Conservation (phyloP, 2,888 invertebrate species). For the Nebria brevicollis region DNA sequence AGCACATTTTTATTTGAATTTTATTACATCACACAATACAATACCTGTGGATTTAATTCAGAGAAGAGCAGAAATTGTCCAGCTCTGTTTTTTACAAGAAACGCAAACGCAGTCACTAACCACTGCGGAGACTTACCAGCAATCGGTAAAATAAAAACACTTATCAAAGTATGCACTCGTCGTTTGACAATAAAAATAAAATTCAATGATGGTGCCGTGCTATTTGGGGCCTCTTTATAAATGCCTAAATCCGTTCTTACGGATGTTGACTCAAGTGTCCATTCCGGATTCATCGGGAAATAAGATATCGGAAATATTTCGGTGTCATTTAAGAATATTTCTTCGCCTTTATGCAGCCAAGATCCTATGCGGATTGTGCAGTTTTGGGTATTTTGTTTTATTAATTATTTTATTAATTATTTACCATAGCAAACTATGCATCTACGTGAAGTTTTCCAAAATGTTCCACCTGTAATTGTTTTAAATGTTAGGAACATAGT, state of each 20-base stretch:
- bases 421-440: slow-evolving; percentile 67
- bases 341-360: slow-evolving; percentile 74
- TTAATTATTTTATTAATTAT: slow-evolving; percentile 53
- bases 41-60: slow-evolving; percentile 43
- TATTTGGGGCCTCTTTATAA: slow-evolving; percentile 68
- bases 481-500: background rate
- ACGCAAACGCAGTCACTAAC: slow-evolving; percentile 54
- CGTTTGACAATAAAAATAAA: slow-evolving; percentile 69
- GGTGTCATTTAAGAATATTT: slow-evolving; percentile 66
- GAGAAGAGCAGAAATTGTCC: slow-evolving; percentile 54
- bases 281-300: slow-evolving; percentile 68
- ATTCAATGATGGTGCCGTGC: slow-evolving; percentile 70
- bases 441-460: slow-evolving; percentile 63
- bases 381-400: slow-evolving; percentile 67
- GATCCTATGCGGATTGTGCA: slow-evolving; percentile 74
- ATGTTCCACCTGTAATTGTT: slow-evolving; percentile 56
- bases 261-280: slow-evolving; percentile 64
- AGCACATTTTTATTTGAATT: background rate
- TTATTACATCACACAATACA: background rate
- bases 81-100: slow-evolving; percentile 52
- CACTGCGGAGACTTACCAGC: slow-evolving; percentile 59
- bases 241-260: slow-evolving; percentile 63
- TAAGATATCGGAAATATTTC: slow-evolving; percentile 1
- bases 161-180: slow-evolving; percentile 68
- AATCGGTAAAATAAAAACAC: slow-evolving; percentile 68